Percentiles rank a stretch among this genome's conserved stretches.
Evolutionary conservation across 2,797 vertebrate genomes (phyloP).

Genomic region (Notoglanidium macrostoma): DNA sequence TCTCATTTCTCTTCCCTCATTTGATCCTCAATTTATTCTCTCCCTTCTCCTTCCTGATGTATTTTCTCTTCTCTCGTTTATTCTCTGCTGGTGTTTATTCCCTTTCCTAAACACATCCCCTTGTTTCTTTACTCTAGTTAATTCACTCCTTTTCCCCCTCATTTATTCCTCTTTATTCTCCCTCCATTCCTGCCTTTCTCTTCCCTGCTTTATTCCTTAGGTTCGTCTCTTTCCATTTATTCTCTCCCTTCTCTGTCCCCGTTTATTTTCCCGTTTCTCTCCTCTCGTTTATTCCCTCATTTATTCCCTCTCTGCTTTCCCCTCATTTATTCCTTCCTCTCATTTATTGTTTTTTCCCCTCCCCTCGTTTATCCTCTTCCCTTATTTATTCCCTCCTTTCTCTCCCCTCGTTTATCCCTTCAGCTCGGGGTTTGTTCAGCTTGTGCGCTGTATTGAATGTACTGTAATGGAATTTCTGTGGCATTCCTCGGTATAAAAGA

Average conservation of each 20-base stretch:
- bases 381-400: neutral
- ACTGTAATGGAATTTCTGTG: constrained; percentile 49
- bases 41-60: neutral
- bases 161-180: neutral
- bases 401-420: neutral
- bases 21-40: too few relatives aligned
- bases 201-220: neutral
- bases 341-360: neutral
- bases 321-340: neutral
- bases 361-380: neutral
- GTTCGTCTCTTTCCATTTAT: neutral
- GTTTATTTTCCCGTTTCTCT: neutral
- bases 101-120: neutral
- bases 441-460: constrained; percentile 13
- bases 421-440: constrained; percentile 33
- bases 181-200: neutral
- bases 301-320: neutral
- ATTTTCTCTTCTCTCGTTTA: neutral
- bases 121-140: neutral
- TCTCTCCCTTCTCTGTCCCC: neutral
- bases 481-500: constrained; percentile 54
- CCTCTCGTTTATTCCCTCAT: neutral
- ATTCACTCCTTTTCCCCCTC: neutral
- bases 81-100: too few relatives aligned
- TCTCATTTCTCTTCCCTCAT: too few relatives aligned